Base-by-base conservation (phyloP, 1,140 invertebrate genomes). In the Drosophila simulans region DNA sequence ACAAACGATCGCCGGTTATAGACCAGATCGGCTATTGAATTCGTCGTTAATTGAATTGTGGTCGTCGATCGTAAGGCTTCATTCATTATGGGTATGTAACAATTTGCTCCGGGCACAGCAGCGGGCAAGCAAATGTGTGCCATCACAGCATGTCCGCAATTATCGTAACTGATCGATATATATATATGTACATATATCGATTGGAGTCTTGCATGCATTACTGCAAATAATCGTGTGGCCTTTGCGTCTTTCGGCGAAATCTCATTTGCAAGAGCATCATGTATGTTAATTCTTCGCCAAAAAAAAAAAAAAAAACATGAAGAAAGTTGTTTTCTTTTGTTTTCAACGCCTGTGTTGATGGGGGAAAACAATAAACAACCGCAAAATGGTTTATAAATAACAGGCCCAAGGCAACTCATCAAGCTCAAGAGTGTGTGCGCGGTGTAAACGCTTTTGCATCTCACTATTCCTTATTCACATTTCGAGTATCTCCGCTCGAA, bases 341-440 rank as follows among this genome's bases (percentile, higher is more conserved):
- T 69, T 56, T 27, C 39, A 34, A 43, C 31, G 22, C 5, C n/a
- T 39, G 17, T 13, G 22, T n/a, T n/a, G 20, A 25, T 31, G 49
- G 49, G 31, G 49, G 37, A 65, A 65, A 56, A 66, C 58, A 51
- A 64, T 64, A 51, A 64, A 52, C 46, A 43, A 49, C 64, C 66
- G 64, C 66, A 70, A 70, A 70, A 70, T 70, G 66, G 69, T 70
- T 70, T 69, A 70, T 69, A 70, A 70, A 70, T 70, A 70, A 42
- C 51, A 40, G 53, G 64, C 35, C 35, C 48, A 56, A 70, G 66
- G 63, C 66, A 54, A 69, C 59, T 52, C 31, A 51, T 53, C 37
- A 60, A 48, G 37, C 31, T 39, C 20, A 39, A 55, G 17, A 63
- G 43, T 49, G 65, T 63, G 22, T 68, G 48, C 27, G 48, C 48